These are phyloP conservation scores for Pseudoatta argentina DNA, from an alignment of 1,140 invertebrate species.

Conservation along the genomic window DNA sequence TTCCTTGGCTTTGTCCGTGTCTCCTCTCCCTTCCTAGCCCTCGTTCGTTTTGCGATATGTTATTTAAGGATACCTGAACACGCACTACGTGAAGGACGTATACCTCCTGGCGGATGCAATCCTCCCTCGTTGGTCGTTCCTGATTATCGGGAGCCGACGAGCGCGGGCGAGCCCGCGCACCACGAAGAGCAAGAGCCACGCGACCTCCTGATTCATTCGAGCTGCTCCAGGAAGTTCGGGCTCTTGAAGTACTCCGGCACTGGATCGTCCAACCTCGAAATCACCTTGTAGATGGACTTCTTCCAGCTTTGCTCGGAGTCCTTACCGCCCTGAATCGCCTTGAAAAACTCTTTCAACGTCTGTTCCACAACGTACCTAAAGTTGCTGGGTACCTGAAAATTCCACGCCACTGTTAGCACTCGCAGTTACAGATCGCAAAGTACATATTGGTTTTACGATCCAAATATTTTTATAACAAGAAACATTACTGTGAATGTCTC, in stretches of 20 bases:
- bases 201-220: conserved; percentile 91
- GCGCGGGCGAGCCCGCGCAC: conserved; percentile 75
- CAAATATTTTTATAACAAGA: conserved; percentile 19
- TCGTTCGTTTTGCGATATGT: conserved; percentile 78
- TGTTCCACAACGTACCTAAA: conserved; percentile 99
- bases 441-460: not conserved
- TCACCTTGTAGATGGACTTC: conserved; percentile 99
- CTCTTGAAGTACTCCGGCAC: conserved; percentile 99
- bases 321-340: conserved; percentile 97
- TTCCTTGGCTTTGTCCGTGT: conserved; percentile 41
- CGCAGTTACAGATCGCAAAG: not conserved
- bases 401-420: conserved; percentile 24
- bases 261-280: conserved; percentile 98
- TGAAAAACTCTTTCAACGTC: conserved; percentile 99
- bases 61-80: conserved; percentile 80
- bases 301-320: conserved; percentile 99
- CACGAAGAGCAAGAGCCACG: conserved; percentile 80
- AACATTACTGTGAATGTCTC: not conserved
- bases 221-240: conserved; percentile 99
- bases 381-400: conserved; percentile 96
- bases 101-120: conserved; percentile 74
- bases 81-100: conserved; percentile 76
- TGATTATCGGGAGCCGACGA: conserved; percentile 74
- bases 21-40: conserved; percentile 54
- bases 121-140: conserved; percentile 74